phyloP scores from a whole-genome alignment of 1,140 invertebrate species.

The Sinonovacula constricta region DNA sequence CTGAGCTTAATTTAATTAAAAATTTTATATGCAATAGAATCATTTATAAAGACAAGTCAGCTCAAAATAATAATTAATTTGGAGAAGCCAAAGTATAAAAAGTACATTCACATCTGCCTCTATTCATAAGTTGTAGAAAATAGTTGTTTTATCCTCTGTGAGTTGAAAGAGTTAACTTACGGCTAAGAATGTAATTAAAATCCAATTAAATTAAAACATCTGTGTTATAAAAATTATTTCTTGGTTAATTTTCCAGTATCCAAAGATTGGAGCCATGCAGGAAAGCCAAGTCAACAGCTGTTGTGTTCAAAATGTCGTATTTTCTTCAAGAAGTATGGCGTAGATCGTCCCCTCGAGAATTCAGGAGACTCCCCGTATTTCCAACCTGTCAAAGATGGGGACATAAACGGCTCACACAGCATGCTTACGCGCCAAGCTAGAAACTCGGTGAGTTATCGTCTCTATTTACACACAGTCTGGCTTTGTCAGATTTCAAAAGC shows the following conservation, averaged over 20 bases:
- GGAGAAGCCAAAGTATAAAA: too few species aligned
- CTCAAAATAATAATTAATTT: too few species aligned
- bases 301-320: slow-evolving; percentile 91
- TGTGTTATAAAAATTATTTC: background rate
- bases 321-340: slow-evolving; percentile 91
- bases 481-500: background rate
- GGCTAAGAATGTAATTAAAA: too few species aligned
- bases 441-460: slow-evolving; percentile 67
- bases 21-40: too few species aligned
- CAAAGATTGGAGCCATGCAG: slow-evolving; percentile 87
- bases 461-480: background rate
- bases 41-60: too few species aligned
- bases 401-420: slow-evolving; percentile 80
- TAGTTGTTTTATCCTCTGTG: too few species aligned
- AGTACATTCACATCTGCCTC: too few species aligned
- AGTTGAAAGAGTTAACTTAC: too few species aligned
- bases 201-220: too few species aligned
- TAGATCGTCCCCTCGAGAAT: slow-evolving; percentile 77
- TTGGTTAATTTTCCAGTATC: slow-evolving; percentile 80
- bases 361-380: slow-evolving; percentile 81
- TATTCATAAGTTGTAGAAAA: too few species aligned
- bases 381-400: slow-evolving; percentile 84
- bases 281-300: slow-evolving; percentile 85
- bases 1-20: too few species aligned
- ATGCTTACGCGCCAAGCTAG: slow-evolving; percentile 81